A percentile compares a stretch with the other conserved stretches of the same genome.
Conservation (phyloP, 2,797 vertebrate species). For the Helicolenus hilgendorfi region DNA sequence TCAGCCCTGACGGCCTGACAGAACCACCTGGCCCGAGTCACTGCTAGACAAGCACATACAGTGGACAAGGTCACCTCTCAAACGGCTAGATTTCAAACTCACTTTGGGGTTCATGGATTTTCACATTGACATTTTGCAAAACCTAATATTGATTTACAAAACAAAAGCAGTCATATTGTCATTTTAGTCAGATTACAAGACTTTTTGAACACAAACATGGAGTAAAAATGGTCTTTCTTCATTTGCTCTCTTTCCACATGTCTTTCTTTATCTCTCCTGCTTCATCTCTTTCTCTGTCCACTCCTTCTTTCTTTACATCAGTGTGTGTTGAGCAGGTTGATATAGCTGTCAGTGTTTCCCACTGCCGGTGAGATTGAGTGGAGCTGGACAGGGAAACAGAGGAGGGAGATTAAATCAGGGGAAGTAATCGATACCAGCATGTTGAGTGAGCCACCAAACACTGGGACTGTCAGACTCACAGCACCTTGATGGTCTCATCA, state of each 20-base stretch:
- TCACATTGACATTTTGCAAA: conserved; percentile 3
- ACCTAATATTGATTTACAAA: background rate
- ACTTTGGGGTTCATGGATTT: conserved; percentile 9
- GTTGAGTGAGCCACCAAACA: conserved; percentile 69
- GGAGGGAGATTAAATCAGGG: conserved; percentile 80
- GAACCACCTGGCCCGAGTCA: conserved; percentile 76
- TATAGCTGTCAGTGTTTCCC: conserved; percentile 65
- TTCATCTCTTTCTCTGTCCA: background rate
- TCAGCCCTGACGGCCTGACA: conserved; percentile 73
- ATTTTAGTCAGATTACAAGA: background rate
- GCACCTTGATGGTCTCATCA: conserved; percentile 64
- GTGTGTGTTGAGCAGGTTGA: conserved; percentile 47
- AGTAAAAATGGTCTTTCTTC: background rate
- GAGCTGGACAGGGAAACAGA: conserved; percentile 64
- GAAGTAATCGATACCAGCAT: conserved; percentile 77
- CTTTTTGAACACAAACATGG: background rate
- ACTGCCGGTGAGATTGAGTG: conserved; percentile 64
- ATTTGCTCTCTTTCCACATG: background rate
- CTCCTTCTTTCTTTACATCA: background rate
- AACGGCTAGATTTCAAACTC: conserved; percentile 36
- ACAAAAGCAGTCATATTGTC: background rate
- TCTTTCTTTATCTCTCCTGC: background rate
- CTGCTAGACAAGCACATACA: conserved; percentile 39
- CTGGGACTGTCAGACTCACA: conserved; percentile 61
- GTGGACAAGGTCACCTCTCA: conserved; percentile 73